A percentile compares a stretch with the other conserved stretches of the same genome.
Evolutionary conservation across 2,113 vertebrate species (phyloP).

Genomic region (Antechinus stuartii): DNA sequence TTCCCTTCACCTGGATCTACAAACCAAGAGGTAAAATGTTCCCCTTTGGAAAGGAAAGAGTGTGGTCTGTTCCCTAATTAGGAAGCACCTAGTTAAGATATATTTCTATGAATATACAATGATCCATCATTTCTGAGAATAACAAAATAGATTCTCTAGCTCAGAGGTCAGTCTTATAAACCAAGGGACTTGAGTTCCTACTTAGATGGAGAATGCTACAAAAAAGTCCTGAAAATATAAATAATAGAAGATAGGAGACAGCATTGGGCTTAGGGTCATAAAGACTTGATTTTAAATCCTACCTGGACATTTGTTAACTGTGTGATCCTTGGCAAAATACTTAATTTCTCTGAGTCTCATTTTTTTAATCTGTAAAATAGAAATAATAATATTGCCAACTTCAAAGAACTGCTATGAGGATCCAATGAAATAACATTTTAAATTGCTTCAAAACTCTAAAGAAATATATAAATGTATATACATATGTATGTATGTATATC

Average conservation of each 20-base stretch:
- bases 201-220: not conserved
- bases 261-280: not conserved
- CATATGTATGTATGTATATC: no score
- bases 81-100: not conserved
- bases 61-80: not conserved
- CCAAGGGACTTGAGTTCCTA: not conserved
- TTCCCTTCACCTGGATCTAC: not conserved
- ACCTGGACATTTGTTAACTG: not conserved
- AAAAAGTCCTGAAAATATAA: not conserved
- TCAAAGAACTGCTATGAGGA: not conserved
- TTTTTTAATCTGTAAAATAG: not conserved
- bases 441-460: not conserved
- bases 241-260: not conserved
- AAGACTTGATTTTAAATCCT: not conserved
- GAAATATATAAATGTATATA: not conserved
- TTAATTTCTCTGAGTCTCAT: not conserved
- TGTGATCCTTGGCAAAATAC: not conserved
- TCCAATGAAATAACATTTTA: not conserved
- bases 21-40: not conserved
- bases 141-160: not conserved
- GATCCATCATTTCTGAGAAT: not conserved
- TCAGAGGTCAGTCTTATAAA: not conserved
- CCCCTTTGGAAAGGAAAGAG: not conserved
- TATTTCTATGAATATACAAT: not conserved
- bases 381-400: not conserved